Evolutionary conservation across 2,888 invertebrate species (phyloP), one percentile per base, ranked within the genome.

Genomic region (Thymelicus sylvestris): DNA sequence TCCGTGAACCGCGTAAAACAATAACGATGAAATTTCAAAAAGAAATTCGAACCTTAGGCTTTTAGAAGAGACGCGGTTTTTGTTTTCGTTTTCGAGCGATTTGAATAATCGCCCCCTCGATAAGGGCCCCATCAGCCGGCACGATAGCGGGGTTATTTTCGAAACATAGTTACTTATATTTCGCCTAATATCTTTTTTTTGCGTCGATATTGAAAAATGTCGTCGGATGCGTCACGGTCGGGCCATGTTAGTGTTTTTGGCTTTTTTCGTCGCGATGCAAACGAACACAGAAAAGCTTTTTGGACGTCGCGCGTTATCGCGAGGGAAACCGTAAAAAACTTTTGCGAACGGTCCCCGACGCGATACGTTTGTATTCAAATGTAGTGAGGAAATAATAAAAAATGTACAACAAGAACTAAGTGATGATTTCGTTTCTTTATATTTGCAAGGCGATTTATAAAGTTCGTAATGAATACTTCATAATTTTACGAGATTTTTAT

Each of bases 271-370:
- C 73, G 75, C 74, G 70, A 65, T 61, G 70, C 52, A 44, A 77
- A 78, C 78, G 81, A 87, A 93, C 93, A 93, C 92, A 88, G 91
- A 92, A 93, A 93, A 88, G 93, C 93, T 93, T 88, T 93, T 92
- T 92, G 91, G 86, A 85, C 83, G 87, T 85, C 87, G 85, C 76
- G 83, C 83, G 87, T 91, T 93, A 93, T 92, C 93, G 86, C 78
- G 79, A 80, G 81, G 80, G 82, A 83, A 84, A 82, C 83, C 79
- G 80, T 79, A 85, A 87, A 89, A 87, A 86, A 82, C 79, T 81
- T 83, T 81, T 77, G 85, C 86, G 76, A 80, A 80, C 76, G 78
- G 77, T 71, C 81, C 76, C 81, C 80, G 80, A 80, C 74, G 77
- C 72, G 74, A 75, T 78, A 84, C 86, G 84, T 89, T 89, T 87